Base-by-base conservation (phyloP, 2,113 vertebrate genomes). In the Prinia subflava region DNA sequence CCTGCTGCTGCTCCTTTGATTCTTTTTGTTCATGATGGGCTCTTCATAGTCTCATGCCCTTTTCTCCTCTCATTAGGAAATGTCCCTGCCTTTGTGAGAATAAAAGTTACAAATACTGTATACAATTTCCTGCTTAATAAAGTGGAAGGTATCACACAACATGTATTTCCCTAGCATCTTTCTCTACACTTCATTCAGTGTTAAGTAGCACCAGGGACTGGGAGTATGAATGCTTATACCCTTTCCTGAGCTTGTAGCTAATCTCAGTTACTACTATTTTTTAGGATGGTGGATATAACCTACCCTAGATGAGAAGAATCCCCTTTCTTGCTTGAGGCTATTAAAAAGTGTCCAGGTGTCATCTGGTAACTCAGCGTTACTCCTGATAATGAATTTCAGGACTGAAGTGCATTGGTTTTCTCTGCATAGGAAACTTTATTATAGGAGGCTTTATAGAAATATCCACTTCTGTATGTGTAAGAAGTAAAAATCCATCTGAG, bases 191-290 rank as follows among this genome's bases (percentile, higher is more conserved):
- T 76, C 33, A 33, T 24, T 31, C 14, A 7, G 8, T 60, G 49
- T 83, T 70, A 59, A 71, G 27, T 60, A 69, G 37, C 11, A 22
- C 49, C 41, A 78, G 23, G 24, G 39, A 37, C 15, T 81, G 70
- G 8, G 5, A 39, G 6, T 30, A 15, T 64, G 35, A n/a, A 11
- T n/a, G 9, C 10, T 18, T 13, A 6, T 0, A n/a, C 17, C 15
- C 15, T 11, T 56, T 57, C 17, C 25, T 73, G n/a, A 83, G 13
- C 22, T 77, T n/a, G 6, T 6, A 64, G 49, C 3, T 62, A 8
- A 62, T 44, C 7, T 85, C n/a, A 28, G 41, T 56, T 19, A 7
- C 8, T 46, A 28, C 31, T 57, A 39, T 31, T 46, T 65, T 25
- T 35, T 77, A 27, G 59, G 35, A 8, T 22, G 19, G 13, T 68